A percentile compares a stretch with the other conserved stretches of the same genome.
These are phyloP conservation scores for honey bee (Apis mellifera) DNA, from an alignment of 1,140 invertebrate species.

Conservation along the genomic window DNA sequence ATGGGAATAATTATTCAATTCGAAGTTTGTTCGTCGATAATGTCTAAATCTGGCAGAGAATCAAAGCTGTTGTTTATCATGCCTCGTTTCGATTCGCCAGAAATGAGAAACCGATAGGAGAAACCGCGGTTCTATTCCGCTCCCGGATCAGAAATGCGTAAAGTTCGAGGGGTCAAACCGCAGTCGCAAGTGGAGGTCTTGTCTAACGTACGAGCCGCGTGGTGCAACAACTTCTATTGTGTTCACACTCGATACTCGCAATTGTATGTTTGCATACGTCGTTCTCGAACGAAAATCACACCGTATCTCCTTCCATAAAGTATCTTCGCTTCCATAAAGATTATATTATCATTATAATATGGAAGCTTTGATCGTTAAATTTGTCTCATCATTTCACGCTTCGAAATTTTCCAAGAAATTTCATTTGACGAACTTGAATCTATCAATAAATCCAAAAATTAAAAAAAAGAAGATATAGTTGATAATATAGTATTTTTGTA, in stretches of 20 bases:
- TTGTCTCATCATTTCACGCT: no score
- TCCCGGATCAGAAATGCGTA: slow-evolving; percentile 27
- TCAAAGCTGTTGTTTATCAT: slow-evolving; percentile 27
- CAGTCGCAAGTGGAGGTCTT: slow-evolving; percentile 32
- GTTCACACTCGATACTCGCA: neutral
- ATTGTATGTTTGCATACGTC: neutral
- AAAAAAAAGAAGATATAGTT: no score
- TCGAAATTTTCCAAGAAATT: no score
- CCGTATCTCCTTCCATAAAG: neutral
- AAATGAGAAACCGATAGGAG: slow-evolving; percentile 21
- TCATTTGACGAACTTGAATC: no score
- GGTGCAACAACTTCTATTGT: neutral
- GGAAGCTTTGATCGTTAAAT: no score
- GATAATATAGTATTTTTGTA: no score
- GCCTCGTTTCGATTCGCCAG: neutral
- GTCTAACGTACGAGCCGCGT: neutral
- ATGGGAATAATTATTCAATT: no score
- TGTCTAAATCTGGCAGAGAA: neutral
- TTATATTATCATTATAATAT: neutral
- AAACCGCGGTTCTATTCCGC: slow-evolving; percentile 23
- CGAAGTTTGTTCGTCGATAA: no score
- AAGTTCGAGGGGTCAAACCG: slow-evolving; percentile 43
- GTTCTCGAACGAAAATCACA: neutral
- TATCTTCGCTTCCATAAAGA: neutral
- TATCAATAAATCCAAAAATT: no score